Conservation (phyloP, 2,113 vertebrate species). For the Odobenus rosmarus region DNA sequence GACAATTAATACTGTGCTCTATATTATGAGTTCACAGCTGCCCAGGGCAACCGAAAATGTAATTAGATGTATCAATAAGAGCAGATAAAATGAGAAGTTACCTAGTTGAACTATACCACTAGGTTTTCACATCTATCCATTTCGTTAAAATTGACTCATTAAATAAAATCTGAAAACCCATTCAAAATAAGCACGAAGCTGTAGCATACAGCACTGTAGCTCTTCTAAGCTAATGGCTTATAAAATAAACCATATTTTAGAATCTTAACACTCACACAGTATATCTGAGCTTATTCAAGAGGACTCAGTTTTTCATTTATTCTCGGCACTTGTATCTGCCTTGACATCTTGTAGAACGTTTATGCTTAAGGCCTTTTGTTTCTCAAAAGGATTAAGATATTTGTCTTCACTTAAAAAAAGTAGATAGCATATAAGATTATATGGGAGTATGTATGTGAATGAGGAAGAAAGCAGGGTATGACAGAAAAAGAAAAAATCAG, state of each 20-base stretch:
- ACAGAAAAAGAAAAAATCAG: constrained; percentile 68
- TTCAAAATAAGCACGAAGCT: neutral
- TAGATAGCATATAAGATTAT: constrained; percentile 45
- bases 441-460: constrained; percentile 69
- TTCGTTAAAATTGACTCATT: constrained; percentile 5
- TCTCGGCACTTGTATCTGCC: neutral
- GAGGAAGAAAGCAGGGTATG: constrained; percentile 73
- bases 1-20: neutral
- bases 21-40: neutral
- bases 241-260: neutral
- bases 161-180: neutral
- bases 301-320: constrained; percentile 6
- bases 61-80: neutral
- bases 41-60: neutral
- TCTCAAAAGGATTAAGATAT: constrained; percentile 13
- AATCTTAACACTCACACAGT: neutral
- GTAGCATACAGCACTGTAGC: neutral
- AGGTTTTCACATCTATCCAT: neutral
- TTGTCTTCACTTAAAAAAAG: constrained; percentile 31
- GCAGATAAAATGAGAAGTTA: neutral
- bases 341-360: neutral
- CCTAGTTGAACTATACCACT: neutral
- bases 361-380: neutral
- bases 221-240: neutral
- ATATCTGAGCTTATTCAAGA: neutral